Evolutionary conservation across 2,113 vertebrate genomes (phyloP).

Genomic region (Pica pica): DNA sequence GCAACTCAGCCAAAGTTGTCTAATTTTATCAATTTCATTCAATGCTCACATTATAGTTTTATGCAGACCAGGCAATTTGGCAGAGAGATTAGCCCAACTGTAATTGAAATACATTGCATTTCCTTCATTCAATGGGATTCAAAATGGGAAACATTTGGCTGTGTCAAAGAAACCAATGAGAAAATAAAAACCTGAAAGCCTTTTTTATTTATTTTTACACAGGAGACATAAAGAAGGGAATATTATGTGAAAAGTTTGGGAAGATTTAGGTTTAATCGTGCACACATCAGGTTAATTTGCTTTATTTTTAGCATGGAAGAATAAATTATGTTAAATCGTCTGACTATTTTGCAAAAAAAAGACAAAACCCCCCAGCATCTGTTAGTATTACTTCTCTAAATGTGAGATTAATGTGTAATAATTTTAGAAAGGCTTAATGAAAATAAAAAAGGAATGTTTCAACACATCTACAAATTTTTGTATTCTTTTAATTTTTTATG

Average conservation of each 20-base stretch:
- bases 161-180: conserved; percentile 2
- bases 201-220: background rate
- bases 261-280: background rate
- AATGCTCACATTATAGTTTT: background rate
- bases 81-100: background rate
- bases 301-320: background rate
- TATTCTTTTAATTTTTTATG: background rate
- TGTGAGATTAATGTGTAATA: background rate
- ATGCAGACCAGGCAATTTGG: conserved; percentile 2
- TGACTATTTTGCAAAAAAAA: background rate
- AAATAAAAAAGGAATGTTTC: background rate
- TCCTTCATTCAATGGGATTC: conserved; percentile 5
- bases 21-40: conserved; percentile 32
- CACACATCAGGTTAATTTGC: background rate
- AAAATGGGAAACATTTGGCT: conserved; percentile 30
- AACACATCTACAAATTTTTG: background rate
- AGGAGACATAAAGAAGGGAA: background rate
- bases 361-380: background rate
- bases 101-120: conserved; percentile 40
- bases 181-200: background rate
- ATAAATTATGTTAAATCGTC: background rate
- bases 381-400: background rate
- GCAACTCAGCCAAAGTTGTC: background rate
- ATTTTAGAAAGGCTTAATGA: background rate
- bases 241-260: background rate